Evolutionary conservation across 2,113 vertebrate species (phyloP), one percentile per base, ranked within the genome.

Genomic region (Cinclus mexicanus): DNA sequence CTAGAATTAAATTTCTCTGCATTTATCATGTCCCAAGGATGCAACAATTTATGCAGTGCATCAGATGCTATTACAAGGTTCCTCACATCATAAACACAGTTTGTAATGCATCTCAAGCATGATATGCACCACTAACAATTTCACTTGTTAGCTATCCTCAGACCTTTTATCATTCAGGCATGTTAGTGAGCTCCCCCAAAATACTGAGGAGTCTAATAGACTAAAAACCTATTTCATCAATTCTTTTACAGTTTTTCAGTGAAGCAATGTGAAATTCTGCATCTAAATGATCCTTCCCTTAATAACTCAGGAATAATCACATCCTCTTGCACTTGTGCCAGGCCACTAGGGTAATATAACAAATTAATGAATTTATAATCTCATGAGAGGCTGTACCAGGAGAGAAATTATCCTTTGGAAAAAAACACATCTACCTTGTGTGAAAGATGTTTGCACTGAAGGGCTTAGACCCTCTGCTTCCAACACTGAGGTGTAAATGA

Each of bases 111-210:
- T 75, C 59, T 89, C 64, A 82, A 63, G 89, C 84, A 86, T 89
- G 57, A 89, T 49, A 83, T 6, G 8, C 61, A 88, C 50, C 61
- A 64, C 79, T 74, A 91, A 89, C 14, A 89, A 55, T 70, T 83
- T 64, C 42, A 57, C 82, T 90, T 85, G 76, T 90, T 91, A 95
- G 79, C 35, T 61, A 69, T 91, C 86, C 69, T 93, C 83, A 74
- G 37, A 87, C 35, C 61, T 95, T 96, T 96, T 90, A 93, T 89
- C 69, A 67, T 71, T 93, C 84, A 90, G 88, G 65, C 89, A 93
- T 50, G 67, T 83, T 96, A 96, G 94, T 87, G 79, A 93, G 75
- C 28, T 87, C 71, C 79, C 71, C 61, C 47, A 71, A 79, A 86
- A 91, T 95, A 91, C 18, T 55, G 35, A 92, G 50, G 14, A 70